Percentiles rank a stretch among this genome's conserved stretches.
phyloP scores from a whole-genome alignment of 1,140 invertebrate genomes.

The Papilio helenus region DNA sequence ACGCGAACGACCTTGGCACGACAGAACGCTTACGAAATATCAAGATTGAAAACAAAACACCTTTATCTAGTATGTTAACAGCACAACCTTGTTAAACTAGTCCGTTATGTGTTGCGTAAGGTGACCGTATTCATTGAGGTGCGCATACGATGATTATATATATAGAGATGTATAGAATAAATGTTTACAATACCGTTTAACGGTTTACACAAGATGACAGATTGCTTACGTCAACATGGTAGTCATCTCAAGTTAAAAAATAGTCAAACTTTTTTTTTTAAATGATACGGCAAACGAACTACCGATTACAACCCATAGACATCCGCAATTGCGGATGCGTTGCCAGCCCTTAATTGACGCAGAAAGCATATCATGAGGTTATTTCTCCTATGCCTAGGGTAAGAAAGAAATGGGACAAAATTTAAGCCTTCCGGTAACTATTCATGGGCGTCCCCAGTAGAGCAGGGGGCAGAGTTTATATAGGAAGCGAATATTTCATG shows the following conservation, averaged over 20 bases:
- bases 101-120: constrained; percentile 6
- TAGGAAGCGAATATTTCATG: not conserved
- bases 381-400: too few species aligned
- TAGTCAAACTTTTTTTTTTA: too few species aligned
- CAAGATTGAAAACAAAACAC: not conserved
- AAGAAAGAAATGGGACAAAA: too few species aligned
- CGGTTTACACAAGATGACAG: not conserved
- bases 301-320: too few species aligned
- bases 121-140: constrained; percentile 2
- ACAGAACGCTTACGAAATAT: constrained; percentile 5
- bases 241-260: too few species aligned
- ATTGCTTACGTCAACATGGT: not conserved
- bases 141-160: not conserved
- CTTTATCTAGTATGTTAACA: constrained; percentile 16
- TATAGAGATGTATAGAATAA: not conserved
- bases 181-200: not conserved
- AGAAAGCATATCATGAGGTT: too few species aligned
- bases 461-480: not conserved
- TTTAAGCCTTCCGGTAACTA: too few species aligned
- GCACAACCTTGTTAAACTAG: constrained; percentile 22
- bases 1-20: constrained; percentile 7
- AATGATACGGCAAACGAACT: too few species aligned
- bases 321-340: too few species aligned
- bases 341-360: too few species aligned
- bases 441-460: too few species aligned